Evolutionary conservation across 2,888 invertebrate species (phyloP).

Genomic region (Amiota mariae): DNA sequence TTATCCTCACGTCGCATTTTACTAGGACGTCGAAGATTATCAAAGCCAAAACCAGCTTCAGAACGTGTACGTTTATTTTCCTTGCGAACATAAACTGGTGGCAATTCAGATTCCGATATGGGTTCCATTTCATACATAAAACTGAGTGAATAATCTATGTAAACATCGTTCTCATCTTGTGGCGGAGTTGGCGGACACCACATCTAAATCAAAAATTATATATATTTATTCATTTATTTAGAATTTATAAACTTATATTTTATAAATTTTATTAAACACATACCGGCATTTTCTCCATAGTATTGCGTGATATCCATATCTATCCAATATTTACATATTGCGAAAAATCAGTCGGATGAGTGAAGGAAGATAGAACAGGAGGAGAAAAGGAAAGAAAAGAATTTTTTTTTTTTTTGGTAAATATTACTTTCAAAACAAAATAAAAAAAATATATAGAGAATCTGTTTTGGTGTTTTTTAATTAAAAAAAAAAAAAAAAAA

Average conservation of each 20-base stretch:
- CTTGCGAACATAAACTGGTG: constrained; percentile 86
- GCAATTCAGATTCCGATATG: constrained; percentile 86
- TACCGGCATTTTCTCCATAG: constrained; percentile 87
- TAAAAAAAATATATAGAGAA: constrained; percentile 39
- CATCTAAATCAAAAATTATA: constrained; percentile 78
- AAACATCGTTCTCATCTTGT: constrained; percentile 91
- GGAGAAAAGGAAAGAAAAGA: constrained; percentile 62
- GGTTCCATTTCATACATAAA: constrained; percentile 86
- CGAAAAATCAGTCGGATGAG: constrained; percentile 9
- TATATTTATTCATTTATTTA: not conserved
- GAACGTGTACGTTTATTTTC: constrained; percentile 82
- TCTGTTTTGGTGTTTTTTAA: constrained; percentile 69
- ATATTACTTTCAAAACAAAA: constrained; percentile 66
- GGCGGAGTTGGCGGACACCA: constrained; percentile 99
- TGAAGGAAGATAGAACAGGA: constrained; percentile 19
- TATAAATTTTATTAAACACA: constrained; percentile 75
- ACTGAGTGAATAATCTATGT: constrained; percentile 88
- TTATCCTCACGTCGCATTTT: constrained; percentile 83
- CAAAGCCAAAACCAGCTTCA: constrained; percentile 77
- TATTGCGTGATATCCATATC: constrained; percentile 85
- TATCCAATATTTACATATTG: constrained; percentile 71
- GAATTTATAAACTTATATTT: constrained; percentile 18
- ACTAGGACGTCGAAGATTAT: constrained; percentile 77
- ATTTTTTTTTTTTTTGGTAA: constrained; percentile 62
- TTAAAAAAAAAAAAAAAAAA: constrained; percentile 44